Base-by-base conservation (phyloP, 2,113 vertebrate genomes). In the Hippocampus comes region DNA sequence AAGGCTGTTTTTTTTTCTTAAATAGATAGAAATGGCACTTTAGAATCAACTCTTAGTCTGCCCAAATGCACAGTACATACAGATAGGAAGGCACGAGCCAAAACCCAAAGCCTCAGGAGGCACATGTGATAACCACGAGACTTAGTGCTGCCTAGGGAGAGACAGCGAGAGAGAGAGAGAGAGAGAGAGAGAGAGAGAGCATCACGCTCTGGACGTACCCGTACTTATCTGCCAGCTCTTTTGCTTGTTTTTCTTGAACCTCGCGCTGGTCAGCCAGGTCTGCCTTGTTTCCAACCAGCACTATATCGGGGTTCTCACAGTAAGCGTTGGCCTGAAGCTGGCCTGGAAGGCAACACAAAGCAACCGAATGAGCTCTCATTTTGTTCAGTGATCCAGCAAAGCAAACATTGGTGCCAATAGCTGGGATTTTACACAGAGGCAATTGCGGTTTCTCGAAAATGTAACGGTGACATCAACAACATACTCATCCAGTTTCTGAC, bases 401-500 rank as follows among this genome's bases (percentile, higher is more conserved):
- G 11, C 23, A 42, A 46, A 34, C 23, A 11, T 9, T 4, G 23
- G 17, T 63, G 38, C 49, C 1, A 4, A 46, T 20, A 48, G 11
- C 18, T 25, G 5, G 25, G 48, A 46, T 25, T 53, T 3, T 1
- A n/a, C 68, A 10, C 61, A 18, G 4, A 68, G 53, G 23, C 3
- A 27, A 53, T 48, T 56, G n/a, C 3, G 38, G 20, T 27, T 46
- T 14, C 14, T 18, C 18, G 15, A 49, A 17, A 34, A 34, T 1
- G 1, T 4, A 41, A 53, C 43, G 9, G 12, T 41, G 5, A 48
- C 4, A 1, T 23, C 5, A 60, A 86, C 95, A 87, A 86, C 96
- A 86, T 92, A 98, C 96, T 97, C 96, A 98, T 98, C 96, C 96
- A 98, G 86, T 95, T 98, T 49, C 96, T 93, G 91, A 98, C 95